Conservation (phyloP, 2,113 vertebrate species). For the Numenius arquata region DNA sequence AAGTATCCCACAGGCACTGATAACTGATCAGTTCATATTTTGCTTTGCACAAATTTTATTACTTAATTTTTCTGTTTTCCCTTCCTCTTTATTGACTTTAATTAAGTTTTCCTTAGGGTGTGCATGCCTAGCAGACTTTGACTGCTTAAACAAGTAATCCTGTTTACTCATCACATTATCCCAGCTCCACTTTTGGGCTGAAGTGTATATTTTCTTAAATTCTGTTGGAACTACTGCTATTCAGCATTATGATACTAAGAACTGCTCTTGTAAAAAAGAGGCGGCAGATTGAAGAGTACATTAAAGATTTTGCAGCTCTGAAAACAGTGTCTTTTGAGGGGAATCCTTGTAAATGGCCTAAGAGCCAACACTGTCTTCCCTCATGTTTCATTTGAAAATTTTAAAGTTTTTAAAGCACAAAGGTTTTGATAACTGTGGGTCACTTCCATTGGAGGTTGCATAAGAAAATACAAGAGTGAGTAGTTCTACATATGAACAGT, state of each 20-base stretch:
- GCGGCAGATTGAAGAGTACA: neutral
- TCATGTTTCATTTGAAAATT: neutral
- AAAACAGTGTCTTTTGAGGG: neutral
- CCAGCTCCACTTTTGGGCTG: neutral
- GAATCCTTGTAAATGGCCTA: neutral
- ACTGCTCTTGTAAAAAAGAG: neutral
- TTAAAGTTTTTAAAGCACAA: neutral
- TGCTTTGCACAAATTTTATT: constrained; percentile 68
- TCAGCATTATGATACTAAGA: neutral
- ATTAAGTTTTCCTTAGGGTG: constrained; percentile 62
- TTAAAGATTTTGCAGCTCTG: neutral
- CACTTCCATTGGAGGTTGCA: neutral
- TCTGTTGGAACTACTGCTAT: constrained; percentile 6
- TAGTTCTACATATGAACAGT: neutral
- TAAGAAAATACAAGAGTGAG: neutral
- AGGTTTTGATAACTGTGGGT: neutral
- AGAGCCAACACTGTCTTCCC: neutral
- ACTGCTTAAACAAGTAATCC: constrained; percentile 33
- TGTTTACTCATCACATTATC: constrained; percentile 61
- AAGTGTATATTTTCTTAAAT: constrained; percentile 51
- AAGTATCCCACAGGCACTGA: constrained; percentile 50
- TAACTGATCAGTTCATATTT: constrained; percentile 68
- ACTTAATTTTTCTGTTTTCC: constrained; percentile 63
- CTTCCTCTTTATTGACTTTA: constrained; percentile 65
- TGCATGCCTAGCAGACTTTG: constrained; percentile 48